Evolutionary conservation across 2,797 vertebrate genomes (phyloP).

Genomic region (Menidia menidia): DNA sequence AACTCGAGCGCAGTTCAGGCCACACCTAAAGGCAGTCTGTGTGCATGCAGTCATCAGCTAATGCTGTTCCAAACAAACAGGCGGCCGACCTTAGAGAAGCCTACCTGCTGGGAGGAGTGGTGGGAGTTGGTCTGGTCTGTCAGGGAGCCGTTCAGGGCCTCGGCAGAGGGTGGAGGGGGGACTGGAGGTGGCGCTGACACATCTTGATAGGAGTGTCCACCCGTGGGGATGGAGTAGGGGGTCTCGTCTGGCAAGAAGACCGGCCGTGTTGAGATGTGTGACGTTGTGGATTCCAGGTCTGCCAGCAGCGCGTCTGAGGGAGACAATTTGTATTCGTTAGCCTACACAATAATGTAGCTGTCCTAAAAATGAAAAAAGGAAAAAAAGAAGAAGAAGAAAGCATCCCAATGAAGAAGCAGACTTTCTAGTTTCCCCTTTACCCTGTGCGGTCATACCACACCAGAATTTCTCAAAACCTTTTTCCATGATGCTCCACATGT

Average conservation of each 20-base stretch:
- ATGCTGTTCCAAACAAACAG: not conserved
- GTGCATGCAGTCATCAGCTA: not conserved
- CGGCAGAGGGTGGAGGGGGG: slow-evolving; percentile 89
- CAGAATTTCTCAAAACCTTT: slow-evolving; percentile 2
- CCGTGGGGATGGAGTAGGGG: slow-evolving; percentile 93
- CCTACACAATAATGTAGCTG: not conserved
- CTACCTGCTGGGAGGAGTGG: slow-evolving; percentile 90
- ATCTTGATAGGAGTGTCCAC: slow-evolving; percentile 90
- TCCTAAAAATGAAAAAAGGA: not conserved
- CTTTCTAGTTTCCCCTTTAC: no score
- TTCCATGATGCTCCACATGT: slow-evolving; percentile 8
- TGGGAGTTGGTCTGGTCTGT: slow-evolving; percentile 82
- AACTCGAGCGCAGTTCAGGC: not conserved
- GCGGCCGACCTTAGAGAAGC: not conserved
- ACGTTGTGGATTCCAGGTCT: slow-evolving; percentile 97
- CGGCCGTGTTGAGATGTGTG: slow-evolving; percentile 94
- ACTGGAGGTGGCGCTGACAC: slow-evolving; percentile 88
- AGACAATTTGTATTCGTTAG: not conserved
- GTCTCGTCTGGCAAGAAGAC: slow-evolving; percentile 93
- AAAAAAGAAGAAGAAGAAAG: no score
- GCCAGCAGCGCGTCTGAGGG: slow-evolving; percentile 93
- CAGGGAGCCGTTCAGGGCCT: slow-evolving; percentile 92
- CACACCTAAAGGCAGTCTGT: no score
- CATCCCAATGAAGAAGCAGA: no score
- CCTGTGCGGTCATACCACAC: not conserved